Conservation (phyloP, 2,113 vertebrate species). For the Cichladusa arquata region DNA sequence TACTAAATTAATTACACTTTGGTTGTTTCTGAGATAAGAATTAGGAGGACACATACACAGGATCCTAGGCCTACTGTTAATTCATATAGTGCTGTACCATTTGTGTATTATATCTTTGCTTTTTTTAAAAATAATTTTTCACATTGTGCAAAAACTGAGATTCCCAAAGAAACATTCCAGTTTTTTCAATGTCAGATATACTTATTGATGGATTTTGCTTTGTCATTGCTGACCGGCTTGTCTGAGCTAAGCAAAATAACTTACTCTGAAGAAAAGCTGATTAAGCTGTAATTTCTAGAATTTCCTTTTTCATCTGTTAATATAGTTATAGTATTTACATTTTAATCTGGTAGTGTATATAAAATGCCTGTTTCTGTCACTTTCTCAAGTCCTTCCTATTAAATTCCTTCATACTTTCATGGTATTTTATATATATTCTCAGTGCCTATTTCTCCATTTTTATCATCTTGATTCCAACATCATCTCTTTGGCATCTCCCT, state of each 20-base stretch:
- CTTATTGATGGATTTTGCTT: not conserved
- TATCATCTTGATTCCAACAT: not conserved
- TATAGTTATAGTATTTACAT: not conserved
- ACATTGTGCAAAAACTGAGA: not conserved
- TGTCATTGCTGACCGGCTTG: not conserved
- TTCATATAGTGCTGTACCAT: accelerated
- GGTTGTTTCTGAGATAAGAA: not conserved
- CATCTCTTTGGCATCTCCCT: not conserved
- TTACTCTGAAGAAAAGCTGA: not conserved
- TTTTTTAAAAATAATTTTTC: not conserved
- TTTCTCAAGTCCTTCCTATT: not conserved
- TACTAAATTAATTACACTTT: not conserved
- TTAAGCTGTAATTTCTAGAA: not conserved
- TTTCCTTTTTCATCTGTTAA: not conserved
- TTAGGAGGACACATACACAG: not conserved
- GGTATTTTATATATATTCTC: not conserved
- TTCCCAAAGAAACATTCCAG: not conserved
- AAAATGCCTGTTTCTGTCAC: not conserved
- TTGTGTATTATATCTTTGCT: not conserved
- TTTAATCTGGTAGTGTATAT: not conserved
- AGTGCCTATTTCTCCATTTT: not conserved
- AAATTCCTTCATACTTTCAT: not conserved
- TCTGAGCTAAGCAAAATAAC: not conserved
- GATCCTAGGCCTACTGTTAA: not conserved
- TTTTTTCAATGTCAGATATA: not conserved